A percentile compares a stretch with the other conserved stretches of the same genome.
Evolutionary conservation across 2,888 invertebrate genomes (phyloP).

Genomic region (Diarsia dahlii): DNA sequence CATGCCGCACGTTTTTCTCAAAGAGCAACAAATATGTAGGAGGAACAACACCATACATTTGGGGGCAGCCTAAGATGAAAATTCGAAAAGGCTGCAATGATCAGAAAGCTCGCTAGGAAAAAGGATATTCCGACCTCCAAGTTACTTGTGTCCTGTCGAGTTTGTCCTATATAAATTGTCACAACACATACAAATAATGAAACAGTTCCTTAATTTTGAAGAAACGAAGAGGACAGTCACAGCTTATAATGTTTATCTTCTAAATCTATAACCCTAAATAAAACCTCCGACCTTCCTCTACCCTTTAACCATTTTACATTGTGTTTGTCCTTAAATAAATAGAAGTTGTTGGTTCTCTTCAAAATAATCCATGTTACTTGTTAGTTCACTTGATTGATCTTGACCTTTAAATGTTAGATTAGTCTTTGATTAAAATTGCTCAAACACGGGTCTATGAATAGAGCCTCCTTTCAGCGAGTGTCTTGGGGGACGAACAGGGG

Average conservation of each 20-base stretch:
- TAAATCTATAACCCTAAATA: neutral
- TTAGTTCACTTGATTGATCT: constrained; percentile 36
- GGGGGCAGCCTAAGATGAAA: no score
- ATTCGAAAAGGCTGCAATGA: no score
- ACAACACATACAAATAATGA: no score
- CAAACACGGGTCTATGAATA: constrained; percentile 47
- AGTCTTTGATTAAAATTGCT: constrained; percentile 44
- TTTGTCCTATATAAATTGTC: no score
- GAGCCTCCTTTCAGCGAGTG: constrained; percentile 20
- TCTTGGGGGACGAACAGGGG: constrained; percentile 15
- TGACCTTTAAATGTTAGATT: constrained; percentile 53
- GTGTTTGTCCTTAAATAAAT: constrained; percentile 19
- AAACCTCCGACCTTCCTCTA: neutral
- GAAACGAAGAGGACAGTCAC: neutral
- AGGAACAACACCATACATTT: no score
- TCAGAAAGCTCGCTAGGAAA: no score
- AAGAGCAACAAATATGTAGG: no score
- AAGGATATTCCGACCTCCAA: no score
- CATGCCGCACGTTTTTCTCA: neutral
- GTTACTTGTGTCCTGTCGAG: no score
- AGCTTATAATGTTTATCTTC: neutral
- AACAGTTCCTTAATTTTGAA: no score
- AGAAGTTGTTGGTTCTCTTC: constrained; percentile 30
- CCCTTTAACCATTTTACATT: neutral
- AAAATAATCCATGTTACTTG: constrained; percentile 19